Conservation (phyloP, 2,797 vertebrate genomes). For the Pristis pectinata region DNA sequence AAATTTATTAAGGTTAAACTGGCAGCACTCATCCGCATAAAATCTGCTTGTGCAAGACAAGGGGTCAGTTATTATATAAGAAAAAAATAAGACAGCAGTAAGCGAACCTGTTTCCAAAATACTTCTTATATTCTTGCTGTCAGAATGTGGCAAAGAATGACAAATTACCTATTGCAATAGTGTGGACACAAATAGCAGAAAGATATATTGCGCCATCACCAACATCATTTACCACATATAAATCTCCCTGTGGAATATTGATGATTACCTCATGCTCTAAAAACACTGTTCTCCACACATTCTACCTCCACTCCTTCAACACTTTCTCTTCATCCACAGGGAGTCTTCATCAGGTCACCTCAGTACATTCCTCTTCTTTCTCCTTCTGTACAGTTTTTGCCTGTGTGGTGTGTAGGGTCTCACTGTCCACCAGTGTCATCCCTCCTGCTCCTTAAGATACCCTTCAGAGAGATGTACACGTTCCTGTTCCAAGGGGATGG, state of each 20-base stretch:
- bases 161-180: background rate
- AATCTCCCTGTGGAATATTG: slow-evolving; percentile 30
- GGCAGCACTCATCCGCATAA: background rate
- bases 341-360: background rate
- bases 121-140: slow-evolving; percentile 23
- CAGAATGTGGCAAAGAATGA: slow-evolving; percentile 29
- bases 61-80: slow-evolving; percentile 1
- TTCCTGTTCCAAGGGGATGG: background rate
- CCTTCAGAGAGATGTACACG: background rate
- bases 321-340: background rate
- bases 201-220: slow-evolving; percentile 24
- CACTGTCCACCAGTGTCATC: background rate
- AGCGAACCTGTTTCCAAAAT: slow-evolving; percentile 7
- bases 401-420: background rate
- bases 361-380: background rate
- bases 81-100: slow-evolving; percentile 3
- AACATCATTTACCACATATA: slow-evolving; percentile 27
- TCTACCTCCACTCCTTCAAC: background rate
- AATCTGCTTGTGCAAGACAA: background rate
- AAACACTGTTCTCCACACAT: background rate
- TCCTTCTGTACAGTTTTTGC: background rate
- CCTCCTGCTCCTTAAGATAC: background rate
- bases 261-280: slow-evolving; percentile 22
- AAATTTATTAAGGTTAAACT: background rate
- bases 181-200: slow-evolving; percentile 20